Conservation (phyloP, 2,113 vertebrate species). For the Takifugu flavidus region DNA sequence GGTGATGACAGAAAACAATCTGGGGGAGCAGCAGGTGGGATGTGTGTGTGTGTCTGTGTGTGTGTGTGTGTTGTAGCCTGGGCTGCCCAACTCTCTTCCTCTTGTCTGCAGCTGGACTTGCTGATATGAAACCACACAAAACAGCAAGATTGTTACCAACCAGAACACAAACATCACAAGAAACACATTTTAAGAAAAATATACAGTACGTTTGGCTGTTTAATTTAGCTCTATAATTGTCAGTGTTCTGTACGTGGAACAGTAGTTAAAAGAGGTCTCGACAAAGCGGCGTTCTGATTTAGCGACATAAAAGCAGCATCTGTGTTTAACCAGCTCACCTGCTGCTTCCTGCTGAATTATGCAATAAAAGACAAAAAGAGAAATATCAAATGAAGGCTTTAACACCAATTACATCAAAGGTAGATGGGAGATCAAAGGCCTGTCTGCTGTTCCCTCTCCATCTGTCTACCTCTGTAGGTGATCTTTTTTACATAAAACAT, state of each 20-base stretch:
- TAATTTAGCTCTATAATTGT: no score
- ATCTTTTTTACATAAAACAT: conserved; percentile 5
- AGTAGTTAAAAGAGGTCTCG: background rate
- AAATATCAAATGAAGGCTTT: conserved; percentile 31
- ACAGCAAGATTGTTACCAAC: conserved; percentile 40
- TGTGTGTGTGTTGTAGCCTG: conserved; percentile 28
- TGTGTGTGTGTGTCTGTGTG: no score
- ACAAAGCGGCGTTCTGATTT: conserved; percentile 1
- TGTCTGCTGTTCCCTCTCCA: no score
- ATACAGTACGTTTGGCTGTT: no score
- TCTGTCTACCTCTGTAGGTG: no score
- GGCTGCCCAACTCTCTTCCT: conserved; percentile 24
- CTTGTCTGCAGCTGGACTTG: conserved; percentile 49
- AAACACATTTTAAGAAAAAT: no score
- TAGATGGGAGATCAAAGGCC: conserved; percentile 50
- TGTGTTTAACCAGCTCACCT: conserved; percentile 44
- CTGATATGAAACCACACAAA: conserved; percentile 1
- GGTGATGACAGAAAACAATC: conserved; percentile 38
- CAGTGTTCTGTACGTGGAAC: background rate
- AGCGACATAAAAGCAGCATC: conserved; percentile 45
- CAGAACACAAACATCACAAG: no score
- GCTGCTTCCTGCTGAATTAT: conserved; percentile 47
- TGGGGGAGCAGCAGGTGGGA: conserved; percentile 38
- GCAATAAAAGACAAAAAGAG: conserved; percentile 27
- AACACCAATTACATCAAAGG: conserved; percentile 39